Evolutionary conservation across 2,113 vertebrate species (phyloP).

Genomic region (Myodes glareolus): DNA sequence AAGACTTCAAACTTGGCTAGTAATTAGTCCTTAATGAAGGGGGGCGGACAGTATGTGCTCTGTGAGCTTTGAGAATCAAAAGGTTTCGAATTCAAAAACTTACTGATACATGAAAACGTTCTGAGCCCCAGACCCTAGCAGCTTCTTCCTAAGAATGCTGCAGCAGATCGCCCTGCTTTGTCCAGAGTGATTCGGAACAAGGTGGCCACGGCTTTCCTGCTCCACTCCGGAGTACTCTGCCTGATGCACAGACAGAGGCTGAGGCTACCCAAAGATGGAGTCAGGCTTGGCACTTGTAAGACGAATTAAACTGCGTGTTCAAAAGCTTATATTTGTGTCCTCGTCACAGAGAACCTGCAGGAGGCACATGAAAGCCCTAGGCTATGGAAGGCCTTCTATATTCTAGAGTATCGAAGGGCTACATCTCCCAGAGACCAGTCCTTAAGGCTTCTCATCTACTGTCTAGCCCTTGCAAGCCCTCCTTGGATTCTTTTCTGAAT

Average conservation of each 20-base stretch:
- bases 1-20: slow-evolving; percentile 78
- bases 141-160: slow-evolving; percentile 31
- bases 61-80: slow-evolving; percentile 49
- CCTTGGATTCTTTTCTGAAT: slow-evolving; percentile 10
- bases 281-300: neutral
- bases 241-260: neutral
- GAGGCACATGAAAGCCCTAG: neutral
- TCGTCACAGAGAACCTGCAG: slow-evolving; percentile 19
- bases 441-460: neutral
- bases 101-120: slow-evolving; percentile 35
- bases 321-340: neutral
- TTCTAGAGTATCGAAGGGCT: neutral
- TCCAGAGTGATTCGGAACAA: fast-evolving
- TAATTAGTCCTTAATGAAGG: slow-evolving; percentile 80
- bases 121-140: neutral
- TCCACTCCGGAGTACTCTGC: neutral
- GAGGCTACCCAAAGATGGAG: neutral
- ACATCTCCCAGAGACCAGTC: neutral
- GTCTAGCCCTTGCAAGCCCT: neutral
- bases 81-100: slow-evolving; percentile 63
- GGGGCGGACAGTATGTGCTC: slow-evolving; percentile 76
- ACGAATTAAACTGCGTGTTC: neutral
- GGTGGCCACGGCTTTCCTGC: neutral
- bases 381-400: neutral
- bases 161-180: neutral